Conservation (phyloP, 2,888 invertebrate genomes). For the Pherbina coryleti region DNA sequence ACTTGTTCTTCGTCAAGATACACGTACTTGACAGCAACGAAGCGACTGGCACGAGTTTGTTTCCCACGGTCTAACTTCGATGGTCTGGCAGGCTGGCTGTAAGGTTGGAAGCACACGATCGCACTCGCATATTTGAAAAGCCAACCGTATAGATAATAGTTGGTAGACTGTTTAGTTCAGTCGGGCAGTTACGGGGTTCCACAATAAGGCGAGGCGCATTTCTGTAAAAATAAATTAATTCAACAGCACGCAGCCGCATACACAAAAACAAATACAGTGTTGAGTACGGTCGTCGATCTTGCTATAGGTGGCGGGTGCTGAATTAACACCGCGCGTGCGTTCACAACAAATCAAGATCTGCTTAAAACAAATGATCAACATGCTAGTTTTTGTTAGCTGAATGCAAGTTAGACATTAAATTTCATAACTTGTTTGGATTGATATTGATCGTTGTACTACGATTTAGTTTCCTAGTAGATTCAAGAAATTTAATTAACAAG, state of each 20-base stretch:
- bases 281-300: conserved; percentile 41
- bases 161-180: conserved; percentile 26
- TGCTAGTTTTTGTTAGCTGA: neutral
- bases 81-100: conserved; percentile 44
- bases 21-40: conserved; percentile 67
- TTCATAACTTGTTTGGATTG: neutral
- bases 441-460: neutral
- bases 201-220: conserved; percentile 38
- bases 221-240: conserved; percentile 66
- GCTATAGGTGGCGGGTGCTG: conserved; percentile 46
- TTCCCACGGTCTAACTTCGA: conserved; percentile 68
- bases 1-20: conserved; percentile 67
- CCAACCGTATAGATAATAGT: conserved; percentile 34
- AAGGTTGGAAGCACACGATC: conserved; percentile 63
- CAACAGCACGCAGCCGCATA: conserved; percentile 62
- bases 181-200: conserved; percentile 16
- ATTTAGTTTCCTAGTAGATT: too few relatives aligned
- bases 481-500: too few relatives aligned
- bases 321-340: conserved; percentile 59
- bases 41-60: conserved; percentile 70
- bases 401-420: neutral
- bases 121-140: conserved; percentile 52
- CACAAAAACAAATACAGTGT: conserved; percentile 37
- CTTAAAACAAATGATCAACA: conserved; percentile 26
- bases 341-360: conserved; percentile 58